Percentiles rank a stretch among this genome's conserved stretches.
phyloP scores from a whole-genome alignment of 2,888 invertebrate species.

The Esperia sulphurella region DNA sequence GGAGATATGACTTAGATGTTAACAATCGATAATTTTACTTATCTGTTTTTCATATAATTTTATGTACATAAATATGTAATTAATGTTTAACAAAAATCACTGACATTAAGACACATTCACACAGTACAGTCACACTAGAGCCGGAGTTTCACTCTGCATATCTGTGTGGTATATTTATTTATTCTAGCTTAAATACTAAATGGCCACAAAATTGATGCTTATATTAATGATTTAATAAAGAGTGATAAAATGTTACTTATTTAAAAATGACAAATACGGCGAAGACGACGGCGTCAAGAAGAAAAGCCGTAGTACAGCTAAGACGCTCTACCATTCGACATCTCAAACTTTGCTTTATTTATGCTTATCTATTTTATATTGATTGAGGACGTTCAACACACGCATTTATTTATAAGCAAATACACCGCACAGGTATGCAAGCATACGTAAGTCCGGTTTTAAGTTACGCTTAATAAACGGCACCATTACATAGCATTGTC shows the following conservation, averaged over 20 bases:
- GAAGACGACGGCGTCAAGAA: too few relatives aligned
- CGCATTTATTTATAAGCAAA: too few relatives aligned
- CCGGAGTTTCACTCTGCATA: neutral
- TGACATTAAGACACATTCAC: conserved; percentile 28
- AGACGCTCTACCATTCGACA: too few relatives aligned
- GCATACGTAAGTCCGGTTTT: conserved; percentile 3
- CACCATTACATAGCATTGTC: conserved; percentile 1
- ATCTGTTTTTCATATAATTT: conserved; percentile 26
- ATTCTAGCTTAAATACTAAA: neutral
- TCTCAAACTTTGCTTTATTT: too few relatives aligned
- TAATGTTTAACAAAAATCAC: conserved; percentile 26
- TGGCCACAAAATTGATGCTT: neutral
- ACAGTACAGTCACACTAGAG: conserved; percentile 2
- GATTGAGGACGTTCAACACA: too few relatives aligned
- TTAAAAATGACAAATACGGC: too few relatives aligned
- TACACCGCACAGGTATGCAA: too few relatives aligned
- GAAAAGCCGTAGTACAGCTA: too few relatives aligned
- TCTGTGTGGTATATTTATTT: neutral
- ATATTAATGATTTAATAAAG: neutral
- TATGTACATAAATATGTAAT: conserved; percentile 30
- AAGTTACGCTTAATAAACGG: conserved; percentile 7
- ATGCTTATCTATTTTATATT: too few relatives aligned
- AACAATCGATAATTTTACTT: conserved; percentile 48
- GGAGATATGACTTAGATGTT: conserved; percentile 74
- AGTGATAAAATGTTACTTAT: too few relatives aligned